Evolutionary conservation across 2,888 invertebrate genomes (phyloP), one percentile per base, ranked within the genome.

Genomic region (Drosophila eohydei): DNA sequence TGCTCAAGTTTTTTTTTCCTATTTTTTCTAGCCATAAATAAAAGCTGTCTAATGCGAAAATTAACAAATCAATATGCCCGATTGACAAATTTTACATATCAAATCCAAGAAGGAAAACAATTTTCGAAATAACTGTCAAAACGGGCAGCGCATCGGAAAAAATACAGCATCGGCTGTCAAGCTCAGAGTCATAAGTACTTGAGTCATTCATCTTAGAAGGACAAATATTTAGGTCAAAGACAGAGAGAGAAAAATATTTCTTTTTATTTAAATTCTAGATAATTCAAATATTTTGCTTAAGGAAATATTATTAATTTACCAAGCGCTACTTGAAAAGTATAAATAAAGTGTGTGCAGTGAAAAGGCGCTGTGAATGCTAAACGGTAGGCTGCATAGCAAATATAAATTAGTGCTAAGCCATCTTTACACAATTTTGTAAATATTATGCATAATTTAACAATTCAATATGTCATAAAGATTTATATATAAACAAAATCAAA

Each of bases 51-150:
- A 30, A 30, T 5, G 48, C 50, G 50, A 16, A 32, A 32, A 51
- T 36, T 41, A 30, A 11, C 6, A 26, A n/a, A n/a, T 30, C 30
- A 30, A 48, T 48, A 48, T n/a, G 28, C 28, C 46, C 8, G n/a
- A 4, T 14, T 48, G 14, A 9, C 46, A 28, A 26, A 38, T 9
- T 66, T 52, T 61, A 12, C 30, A 65, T 56, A 44, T 30, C 41
- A 71, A 63, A 66, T 58, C 16, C 7, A 36, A 41, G 21, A 16
- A 16, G 57, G 56, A 55, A 46, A 55, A 58, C 52, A 62, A 43
- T 44, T 48, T 59, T 70, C 62, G 36, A 63, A 21, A 46, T 30
- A 32, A 41, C 41, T 67, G 43, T 28, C 46, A 28, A 44, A 26
- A 55, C 36, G 4, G 28, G 14, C 26, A 44, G 11, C 32, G 44